A percentile compares a stretch with the other conserved stretches of the same genome.
Conservation (phyloP, 2,113 vertebrate genomes). For the Calonectris borealis region DNA sequence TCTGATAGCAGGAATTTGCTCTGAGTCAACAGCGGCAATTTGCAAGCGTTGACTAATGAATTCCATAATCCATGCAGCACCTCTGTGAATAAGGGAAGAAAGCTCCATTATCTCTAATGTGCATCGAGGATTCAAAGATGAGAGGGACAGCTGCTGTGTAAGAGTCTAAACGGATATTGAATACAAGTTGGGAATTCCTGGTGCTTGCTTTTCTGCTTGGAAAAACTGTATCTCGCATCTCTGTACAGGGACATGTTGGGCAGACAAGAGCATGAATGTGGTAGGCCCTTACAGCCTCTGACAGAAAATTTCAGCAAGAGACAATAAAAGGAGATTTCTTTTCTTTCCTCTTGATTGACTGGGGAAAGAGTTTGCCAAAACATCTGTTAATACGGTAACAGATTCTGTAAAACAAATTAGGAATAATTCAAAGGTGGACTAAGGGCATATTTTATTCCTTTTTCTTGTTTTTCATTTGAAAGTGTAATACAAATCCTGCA, state of each 20-base stretch:
- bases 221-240: background rate
- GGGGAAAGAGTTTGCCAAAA: background rate
- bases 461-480: background rate
- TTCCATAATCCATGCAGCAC: constrained; percentile 48
- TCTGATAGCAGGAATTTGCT: constrained; percentile 63
- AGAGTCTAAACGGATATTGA: background rate
- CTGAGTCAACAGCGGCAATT: constrained; percentile 58
- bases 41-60: constrained; percentile 61
- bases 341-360: background rate
- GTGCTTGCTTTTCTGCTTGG: background rate
- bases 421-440: background rate
- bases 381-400: background rate
- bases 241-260: background rate
- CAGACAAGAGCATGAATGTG: background rate
- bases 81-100: constrained; percentile 42
- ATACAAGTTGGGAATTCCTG: constrained; percentile 35
- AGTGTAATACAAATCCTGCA: background rate
- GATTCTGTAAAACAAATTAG: background rate
- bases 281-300: background rate
- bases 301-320: background rate
- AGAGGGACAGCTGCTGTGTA: constrained; percentile 29
- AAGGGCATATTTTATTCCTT: background rate
- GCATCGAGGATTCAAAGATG: background rate
- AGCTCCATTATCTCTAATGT: constrained; percentile 38
- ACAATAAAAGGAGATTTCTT: background rate